Base-by-base conservation (phyloP, 1,140 invertebrate species). In the Pseudomyrmex gracilis region DNA sequence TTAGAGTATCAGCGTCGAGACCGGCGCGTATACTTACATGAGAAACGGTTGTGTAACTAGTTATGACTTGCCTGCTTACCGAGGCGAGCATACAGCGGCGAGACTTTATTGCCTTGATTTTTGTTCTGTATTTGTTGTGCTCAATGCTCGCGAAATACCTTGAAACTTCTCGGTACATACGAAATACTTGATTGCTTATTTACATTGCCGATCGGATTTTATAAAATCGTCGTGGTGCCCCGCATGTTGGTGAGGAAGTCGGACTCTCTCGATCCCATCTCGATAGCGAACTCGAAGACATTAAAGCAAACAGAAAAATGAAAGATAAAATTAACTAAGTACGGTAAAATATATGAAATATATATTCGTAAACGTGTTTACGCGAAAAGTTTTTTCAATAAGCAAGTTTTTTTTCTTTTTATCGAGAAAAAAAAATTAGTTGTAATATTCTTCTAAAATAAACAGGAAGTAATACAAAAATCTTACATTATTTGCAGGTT, bases 1-100 rank as follows among this genome's bases (percentile, higher is more conserved):
- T 77, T 77, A 77, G 76, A 57, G 34, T 70, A 78, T 68, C 51
- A 24, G 74, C 74, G 74, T 13, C 13, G 45, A 17, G 20, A 13
- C 15, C 45, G 73, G 49, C 17, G 63, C 34, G 34, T 34, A 70
- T 51, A 70, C 51, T 70, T 68, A 68, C 51, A 34, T 57, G 76
- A 78, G 76, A 78, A 78, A 78, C 47, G 43, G 34, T 78, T 78
- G 76, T 70, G 76, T 68, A 78, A 70, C 76, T 78, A 47, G 51
- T 78, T 78, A 58, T 57, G 55, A 78, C 34, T 34, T 55, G 9
- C 24, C 24, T 20, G 63, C 49, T 43, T 24, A 47, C 63, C 13
- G 17, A 15, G 4, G 34, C 17, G 63, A 68, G 22, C 76, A n/a
- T 57, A n/a, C 8, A 58, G 5, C 20, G 43, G 17, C 49, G 51